Percentiles rank a stretch among this genome's conserved stretches.
These are phyloP conservation scores for Dinothrombium tinctorium DNA, from an alignment of 1,140 invertebrate species.

Conservation along the genomic window DNA sequence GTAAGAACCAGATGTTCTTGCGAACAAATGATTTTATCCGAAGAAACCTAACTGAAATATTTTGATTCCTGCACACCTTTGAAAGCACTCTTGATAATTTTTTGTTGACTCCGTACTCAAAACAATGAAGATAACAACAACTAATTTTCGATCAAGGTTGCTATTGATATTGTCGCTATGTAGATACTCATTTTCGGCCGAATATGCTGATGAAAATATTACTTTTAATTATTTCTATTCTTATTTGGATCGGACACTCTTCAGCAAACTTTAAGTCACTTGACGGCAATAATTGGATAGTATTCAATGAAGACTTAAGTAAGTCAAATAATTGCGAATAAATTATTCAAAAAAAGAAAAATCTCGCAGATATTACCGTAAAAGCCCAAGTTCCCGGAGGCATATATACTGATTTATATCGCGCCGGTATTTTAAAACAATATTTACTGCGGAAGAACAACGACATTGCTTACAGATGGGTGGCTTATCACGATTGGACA, in stretches of 20 bases:
- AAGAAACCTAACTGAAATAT: too few relatives aligned
- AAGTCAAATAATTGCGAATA: background rate
- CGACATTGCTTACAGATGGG: constrained; percentile 55
- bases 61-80: too few relatives aligned
- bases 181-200: too few relatives aligned
- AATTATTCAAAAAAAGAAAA: background rate
- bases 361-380: constrained; percentile 6
- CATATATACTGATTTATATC: constrained; percentile 50
- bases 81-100: too few relatives aligned
- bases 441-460: constrained; percentile 50
- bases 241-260: background rate
- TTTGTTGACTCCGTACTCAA: too few relatives aligned
- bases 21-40: too few relatives aligned
- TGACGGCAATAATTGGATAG: background rate
- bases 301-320: background rate
- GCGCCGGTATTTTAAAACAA: constrained; percentile 30
- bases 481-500: constrained; percentile 49
- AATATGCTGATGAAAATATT: background rate
- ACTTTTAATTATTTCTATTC: background rate
- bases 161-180: too few relatives aligned
- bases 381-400: constrained; percentile 44
- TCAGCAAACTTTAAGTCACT: background rate
- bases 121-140: too few relatives aligned
- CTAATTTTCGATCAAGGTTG: too few relatives aligned
- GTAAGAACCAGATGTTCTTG: background rate